These are phyloP conservation scores for Chamaetylas fuelleborni DNA, from an alignment of 2,113 vertebrate genomes.

Conservation along the genomic window DNA sequence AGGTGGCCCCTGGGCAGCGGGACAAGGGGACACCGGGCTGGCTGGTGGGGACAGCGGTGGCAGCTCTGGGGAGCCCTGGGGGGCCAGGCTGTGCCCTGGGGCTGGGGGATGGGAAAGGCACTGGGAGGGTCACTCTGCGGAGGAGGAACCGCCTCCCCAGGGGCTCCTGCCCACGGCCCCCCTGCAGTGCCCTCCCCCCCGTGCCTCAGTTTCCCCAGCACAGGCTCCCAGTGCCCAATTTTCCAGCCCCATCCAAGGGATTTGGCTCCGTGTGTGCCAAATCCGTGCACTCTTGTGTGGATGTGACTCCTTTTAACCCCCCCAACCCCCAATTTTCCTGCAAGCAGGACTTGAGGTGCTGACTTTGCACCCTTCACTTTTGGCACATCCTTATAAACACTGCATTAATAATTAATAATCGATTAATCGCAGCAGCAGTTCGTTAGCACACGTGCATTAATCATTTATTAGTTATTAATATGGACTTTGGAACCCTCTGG, in stretches of 20 bases:
- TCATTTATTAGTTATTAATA: slow-evolving; percentile 4
- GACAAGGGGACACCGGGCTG: neutral
- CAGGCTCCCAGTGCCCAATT: fast-evolving
- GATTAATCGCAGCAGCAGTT: neutral
- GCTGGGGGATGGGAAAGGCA: fast-evolving
- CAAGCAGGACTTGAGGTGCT: neutral
- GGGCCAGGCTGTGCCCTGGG: neutral
- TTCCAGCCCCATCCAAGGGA: neutral
- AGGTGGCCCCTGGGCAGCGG: neutral
- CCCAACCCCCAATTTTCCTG: neutral
- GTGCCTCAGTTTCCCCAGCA: neutral
- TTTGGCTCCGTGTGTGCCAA: no score
- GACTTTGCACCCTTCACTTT: neutral
- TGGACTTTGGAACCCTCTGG: neutral
- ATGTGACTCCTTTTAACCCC: neutral
- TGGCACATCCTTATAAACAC: neutral
- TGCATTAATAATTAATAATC: neutral
- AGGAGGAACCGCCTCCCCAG: neutral
- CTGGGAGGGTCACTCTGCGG: no score
- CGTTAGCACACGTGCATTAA: neutral
- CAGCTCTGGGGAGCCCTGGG: neutral
- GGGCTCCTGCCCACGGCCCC: neutral
- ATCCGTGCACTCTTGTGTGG: fast-evolving
- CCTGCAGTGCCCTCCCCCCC: neutral
- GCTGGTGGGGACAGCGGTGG: fast-evolving